A percentile compares a stretch with the other conserved stretches of the same genome.
Conservation (phyloP, 1,140 invertebrate genomes). For the Pseudobourletiella spinata region DNA sequence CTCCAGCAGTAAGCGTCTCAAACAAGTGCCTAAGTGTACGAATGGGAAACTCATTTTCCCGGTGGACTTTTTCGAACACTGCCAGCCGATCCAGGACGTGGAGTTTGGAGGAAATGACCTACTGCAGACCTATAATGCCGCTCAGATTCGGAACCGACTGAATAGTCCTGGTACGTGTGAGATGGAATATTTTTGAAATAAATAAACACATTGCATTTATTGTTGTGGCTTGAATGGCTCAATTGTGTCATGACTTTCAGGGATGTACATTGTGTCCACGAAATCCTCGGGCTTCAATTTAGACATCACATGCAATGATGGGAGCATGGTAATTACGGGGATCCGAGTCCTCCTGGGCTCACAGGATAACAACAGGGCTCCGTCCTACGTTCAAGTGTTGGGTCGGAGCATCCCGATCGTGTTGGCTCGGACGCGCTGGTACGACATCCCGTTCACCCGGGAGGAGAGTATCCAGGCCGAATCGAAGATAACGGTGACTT, state of each 20-base stretch:
- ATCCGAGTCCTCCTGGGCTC: conserved; percentile 65
- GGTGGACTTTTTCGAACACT: conserved; percentile 95
- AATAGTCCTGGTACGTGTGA: conserved; percentile 56
- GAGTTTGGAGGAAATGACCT: conserved; percentile 94
- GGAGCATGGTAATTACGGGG: conserved; percentile 74
- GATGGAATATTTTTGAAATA: neutral
- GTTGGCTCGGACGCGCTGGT: conserved; percentile 76
- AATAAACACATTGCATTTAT: no score
- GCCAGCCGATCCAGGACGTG: conserved; percentile 77
- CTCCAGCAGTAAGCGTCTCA: conserved; percentile 16
- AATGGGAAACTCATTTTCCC: conserved; percentile 60
- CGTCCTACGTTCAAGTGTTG: conserved; percentile 65
- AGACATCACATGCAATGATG: conserved; percentile 80
- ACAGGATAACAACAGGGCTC: conserved; percentile 70
- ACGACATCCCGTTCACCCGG: conserved; percentile 85
- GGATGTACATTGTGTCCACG: conserved; percentile 80
- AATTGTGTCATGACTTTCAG: conserved; percentile 40
- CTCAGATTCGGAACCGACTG: conserved; percentile 87
- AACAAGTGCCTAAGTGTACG: conserved; percentile 21
- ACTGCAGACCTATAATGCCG: conserved; percentile 86
- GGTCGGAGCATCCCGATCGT: conserved; percentile 69
- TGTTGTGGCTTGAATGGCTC: neutral
- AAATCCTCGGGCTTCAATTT: conserved; percentile 79
- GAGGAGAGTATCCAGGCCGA: conserved; percentile 90
- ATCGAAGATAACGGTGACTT: conserved; percentile 79